These are phyloP conservation scores for Equus quagga DNA, from an alignment of 2,113 vertebrate species.

Conservation along the genomic window DNA sequence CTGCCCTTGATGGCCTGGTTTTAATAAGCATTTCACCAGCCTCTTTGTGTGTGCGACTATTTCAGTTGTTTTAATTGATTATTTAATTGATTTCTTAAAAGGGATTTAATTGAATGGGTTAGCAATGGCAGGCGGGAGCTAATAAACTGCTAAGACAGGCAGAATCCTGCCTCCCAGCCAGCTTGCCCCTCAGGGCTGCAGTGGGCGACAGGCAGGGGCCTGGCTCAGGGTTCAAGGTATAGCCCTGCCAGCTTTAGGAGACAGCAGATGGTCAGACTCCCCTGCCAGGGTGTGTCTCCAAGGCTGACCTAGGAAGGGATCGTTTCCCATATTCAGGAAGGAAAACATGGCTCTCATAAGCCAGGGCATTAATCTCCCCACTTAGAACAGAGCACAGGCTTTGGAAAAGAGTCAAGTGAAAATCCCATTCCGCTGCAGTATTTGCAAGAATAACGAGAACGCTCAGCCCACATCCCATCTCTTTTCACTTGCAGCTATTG, in stretches of 20 bases:
- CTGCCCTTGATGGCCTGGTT: conserved; percentile 23
- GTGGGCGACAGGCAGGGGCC: background rate
- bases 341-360: conserved; percentile 51
- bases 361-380: conserved; percentile 32
- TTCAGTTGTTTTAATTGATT: conserved; percentile 78
- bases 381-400: background rate
- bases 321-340: background rate
- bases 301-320: background rate
- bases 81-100: conserved; percentile 79
- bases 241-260: background rate
- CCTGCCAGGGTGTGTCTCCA: background rate
- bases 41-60: conserved; percentile 50
- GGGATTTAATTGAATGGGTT: conserved; percentile 74
- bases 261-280: conserved; percentile 50
- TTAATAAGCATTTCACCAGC: conserved; percentile 47
- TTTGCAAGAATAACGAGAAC: conserved; percentile 55
- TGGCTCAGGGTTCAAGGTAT: background rate
- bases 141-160: conserved; percentile 49
- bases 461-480: background rate
- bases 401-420: conserved; percentile 63
- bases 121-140: conserved; percentile 16
- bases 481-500: conserved; percentile 73
- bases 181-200: background rate
- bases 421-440: conserved; percentile 57
- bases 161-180: background rate